phyloP scores from a whole-genome alignment of 2,113 vertebrate genomes.

The Pundamilia nyererei region DNA sequence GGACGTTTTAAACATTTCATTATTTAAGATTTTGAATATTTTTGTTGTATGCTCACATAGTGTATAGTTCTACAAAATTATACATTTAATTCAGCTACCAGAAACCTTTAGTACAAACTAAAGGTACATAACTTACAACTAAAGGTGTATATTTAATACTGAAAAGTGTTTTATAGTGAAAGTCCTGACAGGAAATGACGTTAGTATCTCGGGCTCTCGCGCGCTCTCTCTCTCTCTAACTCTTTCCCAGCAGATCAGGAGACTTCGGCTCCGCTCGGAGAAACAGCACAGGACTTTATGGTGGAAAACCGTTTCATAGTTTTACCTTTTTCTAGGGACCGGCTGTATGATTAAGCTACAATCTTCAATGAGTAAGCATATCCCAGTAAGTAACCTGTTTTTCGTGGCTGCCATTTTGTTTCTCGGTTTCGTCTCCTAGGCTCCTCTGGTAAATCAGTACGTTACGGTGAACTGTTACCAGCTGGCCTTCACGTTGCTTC shows the following conservation, averaged over 20 bases:
- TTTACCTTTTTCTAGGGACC: slow-evolving; percentile 80
- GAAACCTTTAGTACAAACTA: background rate
- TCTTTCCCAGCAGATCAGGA: slow-evolving; percentile 14
- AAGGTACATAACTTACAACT: background rate
- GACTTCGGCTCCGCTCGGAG: slow-evolving; percentile 63
- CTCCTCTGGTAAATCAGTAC: slow-evolving; percentile 2
- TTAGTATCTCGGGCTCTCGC: background rate
- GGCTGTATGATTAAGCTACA: slow-evolving; percentile 99
- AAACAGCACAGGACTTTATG: slow-evolving; percentile 68
- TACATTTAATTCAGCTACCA: background rate
- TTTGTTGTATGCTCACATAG: background rate
- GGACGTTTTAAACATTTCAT: background rate
- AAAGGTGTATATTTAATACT: background rate
- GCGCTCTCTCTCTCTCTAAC: background rate
- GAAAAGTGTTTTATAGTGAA: slow-evolving; percentile 35
- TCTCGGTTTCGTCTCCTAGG: background rate
- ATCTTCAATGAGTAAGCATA: slow-evolving; percentile 99
- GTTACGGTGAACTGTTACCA: background rate
- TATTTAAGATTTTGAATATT: background rate
- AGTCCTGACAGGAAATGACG: background rate
- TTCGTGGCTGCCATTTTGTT: slow-evolving; percentile 12
- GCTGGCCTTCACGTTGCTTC: slow-evolving; percentile 17
- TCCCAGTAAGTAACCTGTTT: slow-evolving; percentile 84
- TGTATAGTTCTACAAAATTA: background rate
- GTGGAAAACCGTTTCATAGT: slow-evolving; percentile 62